phyloP scores from a whole-genome alignment of 2,797 vertebrate genomes.

The Pangasius mekongensis region DNA sequence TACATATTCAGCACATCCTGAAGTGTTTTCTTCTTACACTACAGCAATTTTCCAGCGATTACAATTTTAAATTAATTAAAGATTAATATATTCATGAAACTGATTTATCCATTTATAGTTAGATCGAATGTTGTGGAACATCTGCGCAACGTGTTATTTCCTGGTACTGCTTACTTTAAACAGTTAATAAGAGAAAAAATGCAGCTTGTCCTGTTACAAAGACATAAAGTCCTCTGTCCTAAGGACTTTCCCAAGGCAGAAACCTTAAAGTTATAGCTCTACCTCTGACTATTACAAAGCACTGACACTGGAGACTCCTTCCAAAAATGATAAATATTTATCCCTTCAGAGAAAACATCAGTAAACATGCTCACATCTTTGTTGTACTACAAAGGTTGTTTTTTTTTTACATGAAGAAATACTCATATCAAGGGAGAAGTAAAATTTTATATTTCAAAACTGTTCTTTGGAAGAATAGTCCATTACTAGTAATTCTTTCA shows the following conservation, averaged over 20 bases:
- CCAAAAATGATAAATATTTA: neutral
- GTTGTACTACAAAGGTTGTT: neutral
- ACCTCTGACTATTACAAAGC: neutral
- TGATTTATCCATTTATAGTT: neutral
- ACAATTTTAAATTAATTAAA: neutral
- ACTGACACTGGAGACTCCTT: neutral
- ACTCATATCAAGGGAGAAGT: neutral
- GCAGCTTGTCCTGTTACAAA: neutral
- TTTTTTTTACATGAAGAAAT: neutral
- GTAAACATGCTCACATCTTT: neutral
- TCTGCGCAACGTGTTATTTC: neutral
- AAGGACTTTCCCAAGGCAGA: neutral
- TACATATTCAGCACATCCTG: neutral
- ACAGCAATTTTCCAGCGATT: neutral
- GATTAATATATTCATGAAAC: neutral
- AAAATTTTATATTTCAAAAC: neutral
- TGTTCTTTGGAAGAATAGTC: neutral
- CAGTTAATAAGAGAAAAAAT: neutral
- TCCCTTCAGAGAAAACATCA: neutral
- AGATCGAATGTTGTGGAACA: neutral
- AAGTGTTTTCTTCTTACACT: neutral
- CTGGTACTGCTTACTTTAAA: neutral
- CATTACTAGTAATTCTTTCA: neutral
- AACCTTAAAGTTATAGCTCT: neutral
- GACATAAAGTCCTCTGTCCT: neutral